Evolutionary conservation across 1,140 invertebrate species (phyloP).

Genomic region (Drosophila sturtevanti): DNA sequence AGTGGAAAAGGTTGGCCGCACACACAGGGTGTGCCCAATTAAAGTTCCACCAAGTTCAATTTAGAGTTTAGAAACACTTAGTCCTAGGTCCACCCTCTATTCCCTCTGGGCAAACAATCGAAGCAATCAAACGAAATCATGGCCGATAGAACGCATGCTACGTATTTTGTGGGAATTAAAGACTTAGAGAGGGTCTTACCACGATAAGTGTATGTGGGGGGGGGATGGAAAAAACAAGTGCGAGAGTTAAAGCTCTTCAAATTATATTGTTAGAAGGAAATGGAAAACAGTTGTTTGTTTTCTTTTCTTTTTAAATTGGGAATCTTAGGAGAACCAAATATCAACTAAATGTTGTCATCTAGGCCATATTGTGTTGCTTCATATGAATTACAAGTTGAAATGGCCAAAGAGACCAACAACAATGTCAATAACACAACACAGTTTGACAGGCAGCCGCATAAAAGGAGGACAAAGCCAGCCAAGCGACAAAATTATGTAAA

Average conservation of each 20-base stretch:
- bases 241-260: slow-evolving; percentile 36
- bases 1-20: slow-evolving; percentile 9
- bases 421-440: slow-evolving; percentile 42
- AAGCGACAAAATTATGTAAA: slow-evolving; percentile 79
- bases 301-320: slow-evolving; percentile 2
- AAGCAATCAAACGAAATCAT: slow-evolving; percentile 77
- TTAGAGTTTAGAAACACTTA: slow-evolving; percentile 44
- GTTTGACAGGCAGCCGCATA: slow-evolving; percentile 33
- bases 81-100: slow-evolving; percentile 8
- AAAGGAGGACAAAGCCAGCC: slow-evolving; percentile 68
- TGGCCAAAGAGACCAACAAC: slow-evolving; percentile 21
- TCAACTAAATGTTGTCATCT: slow-evolving; percentile 60
- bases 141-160: slow-evolving; percentile 53
- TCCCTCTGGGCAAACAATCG: slow-evolving; percentile 70
- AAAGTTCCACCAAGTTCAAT: slow-evolving; percentile 32
- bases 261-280: slow-evolving; percentile 22
- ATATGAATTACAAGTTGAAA: slow-evolving; percentile 76
- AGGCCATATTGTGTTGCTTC: slow-evolving; percentile 69
- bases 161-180: slow-evolving; percentile 70
- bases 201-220: no score
- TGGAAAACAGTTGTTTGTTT: slow-evolving; percentile 1
- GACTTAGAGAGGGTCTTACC: slow-evolving; percentile 40
- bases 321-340: slow-evolving; percentile 4
- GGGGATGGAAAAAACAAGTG: slow-evolving; percentile 24
- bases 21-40: slow-evolving; percentile 25